These are phyloP conservation scores for Oreocharis arfaki DNA, from an alignment of 2,113 vertebrate genomes.

Conservation along the genomic window DNA sequence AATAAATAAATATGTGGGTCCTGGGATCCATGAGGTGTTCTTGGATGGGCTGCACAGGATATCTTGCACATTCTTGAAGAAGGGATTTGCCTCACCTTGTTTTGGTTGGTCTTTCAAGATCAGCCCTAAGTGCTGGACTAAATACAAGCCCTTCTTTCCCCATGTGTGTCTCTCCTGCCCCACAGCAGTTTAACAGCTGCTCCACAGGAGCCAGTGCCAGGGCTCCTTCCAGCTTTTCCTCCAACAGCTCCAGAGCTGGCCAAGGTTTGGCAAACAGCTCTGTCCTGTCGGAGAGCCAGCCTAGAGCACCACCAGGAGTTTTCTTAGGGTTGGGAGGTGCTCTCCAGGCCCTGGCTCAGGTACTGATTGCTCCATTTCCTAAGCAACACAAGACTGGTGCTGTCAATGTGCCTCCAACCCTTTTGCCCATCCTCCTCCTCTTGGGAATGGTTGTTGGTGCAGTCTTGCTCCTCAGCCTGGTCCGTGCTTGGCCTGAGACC, in stretches of 20 bases:
- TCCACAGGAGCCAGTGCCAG: neutral
- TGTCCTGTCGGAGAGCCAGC: neutral
- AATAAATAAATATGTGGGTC: rapidly evolving
- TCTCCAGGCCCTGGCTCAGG: neutral
- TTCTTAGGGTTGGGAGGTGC: neutral
- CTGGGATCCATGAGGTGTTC: too few relatives aligned
- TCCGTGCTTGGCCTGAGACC: neutral
- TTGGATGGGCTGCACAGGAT: neutral
- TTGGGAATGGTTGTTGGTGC: rapidly evolving
- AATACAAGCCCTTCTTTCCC: neutral
- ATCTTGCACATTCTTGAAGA: neutral
- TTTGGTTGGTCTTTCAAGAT: neutral
- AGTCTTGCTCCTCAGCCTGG: neutral
- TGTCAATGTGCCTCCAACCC: rapidly evolving
- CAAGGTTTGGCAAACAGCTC: neutral
- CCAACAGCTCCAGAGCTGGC: neutral
- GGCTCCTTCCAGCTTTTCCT: neutral
- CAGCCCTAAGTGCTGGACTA: neutral
- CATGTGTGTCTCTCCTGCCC: neutral
- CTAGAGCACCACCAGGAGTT: neutral
- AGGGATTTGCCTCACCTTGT: neutral
- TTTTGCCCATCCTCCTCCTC: neutral
- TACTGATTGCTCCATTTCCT: neutral
- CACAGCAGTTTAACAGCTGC: neutral
- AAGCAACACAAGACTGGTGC: neutral